Percentiles rank a stretch among this genome's conserved stretches.
Conservation (phyloP, 35 echinoderm and acorn worm species). For the Amphiura filiformis region DNA sequence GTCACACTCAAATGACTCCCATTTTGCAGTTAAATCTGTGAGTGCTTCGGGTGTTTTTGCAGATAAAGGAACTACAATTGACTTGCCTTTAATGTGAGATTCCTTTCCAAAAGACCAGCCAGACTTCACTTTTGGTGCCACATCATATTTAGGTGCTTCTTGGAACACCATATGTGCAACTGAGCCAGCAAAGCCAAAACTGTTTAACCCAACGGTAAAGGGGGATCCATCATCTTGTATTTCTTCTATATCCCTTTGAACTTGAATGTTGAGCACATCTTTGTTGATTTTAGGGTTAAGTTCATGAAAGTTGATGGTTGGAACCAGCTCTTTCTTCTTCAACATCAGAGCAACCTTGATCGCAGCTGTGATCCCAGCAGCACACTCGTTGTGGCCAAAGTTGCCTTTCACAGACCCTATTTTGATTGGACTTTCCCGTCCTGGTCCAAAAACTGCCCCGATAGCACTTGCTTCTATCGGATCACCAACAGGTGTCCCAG, state of each 20-base stretch:
- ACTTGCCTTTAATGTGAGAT: slow-evolving; percentile 38
- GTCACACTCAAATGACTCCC: slow-evolving; percentile 58
- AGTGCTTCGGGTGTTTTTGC: slow-evolving; percentile 86
- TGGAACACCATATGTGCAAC: slow-evolving; percentile 89
- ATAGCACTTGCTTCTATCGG: slow-evolving; percentile 93
- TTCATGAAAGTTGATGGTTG: slow-evolving; percentile 74
- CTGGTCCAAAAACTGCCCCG: slow-evolving; percentile 44
- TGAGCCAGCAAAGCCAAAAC: slow-evolving; percentile 90
- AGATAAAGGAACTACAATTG: slow-evolving; percentile 77
- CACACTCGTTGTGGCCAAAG: slow-evolving; percentile 88
- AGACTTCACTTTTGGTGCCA: background rate
- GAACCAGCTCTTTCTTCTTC: slow-evolving; percentile 60
- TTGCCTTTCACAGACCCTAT: slow-evolving; percentile 94
- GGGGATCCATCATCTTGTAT: background rate
- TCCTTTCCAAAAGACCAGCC: slow-evolving; percentile 74
- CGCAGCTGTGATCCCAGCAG: slow-evolving; percentile 73
- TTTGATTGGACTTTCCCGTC: slow-evolving; percentile 50
- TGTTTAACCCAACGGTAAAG: slow-evolving; percentile 69
- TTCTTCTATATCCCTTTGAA: slow-evolving; percentile 59
- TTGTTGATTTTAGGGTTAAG: slow-evolving; percentile 66
- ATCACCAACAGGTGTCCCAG: slow-evolving; percentile 95
- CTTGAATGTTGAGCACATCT: slow-evolving; percentile 58
- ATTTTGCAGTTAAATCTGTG: slow-evolving; percentile 54
- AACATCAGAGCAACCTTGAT: slow-evolving; percentile 94
- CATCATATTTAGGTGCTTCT: slow-evolving; percentile 54